Conservation (phyloP, 1,140 invertebrate genomes). For the Liolophura sinensis region DNA sequence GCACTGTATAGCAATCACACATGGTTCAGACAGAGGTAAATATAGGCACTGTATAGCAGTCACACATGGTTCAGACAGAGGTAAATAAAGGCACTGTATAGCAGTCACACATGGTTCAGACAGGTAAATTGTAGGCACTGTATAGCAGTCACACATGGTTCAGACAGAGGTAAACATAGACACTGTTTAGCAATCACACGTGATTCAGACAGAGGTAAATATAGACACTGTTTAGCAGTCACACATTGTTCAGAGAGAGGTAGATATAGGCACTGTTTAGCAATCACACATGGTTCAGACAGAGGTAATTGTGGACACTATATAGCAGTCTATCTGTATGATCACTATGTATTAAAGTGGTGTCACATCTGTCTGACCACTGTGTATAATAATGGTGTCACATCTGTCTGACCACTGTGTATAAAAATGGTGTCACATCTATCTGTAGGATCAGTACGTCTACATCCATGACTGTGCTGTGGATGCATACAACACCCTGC, state of each 20-base stretch:
- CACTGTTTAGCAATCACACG: too few relatives aligned
- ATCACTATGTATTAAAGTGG: too few relatives aligned
- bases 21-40: too few relatives aligned
- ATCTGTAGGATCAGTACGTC: constrained; percentile 86
- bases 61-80: not conserved
- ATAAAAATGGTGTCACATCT: not conserved
- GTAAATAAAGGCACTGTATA: too few relatives aligned
- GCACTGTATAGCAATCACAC: too few relatives aligned
- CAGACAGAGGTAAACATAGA: too few relatives aligned
- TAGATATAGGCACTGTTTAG: constrained; percentile 9
- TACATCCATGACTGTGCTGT: constrained; percentile 86
- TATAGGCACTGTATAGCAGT: not conserved
- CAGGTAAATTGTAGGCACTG: not conserved
- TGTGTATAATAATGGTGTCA: too few relatives aligned
- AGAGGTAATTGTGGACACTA: too few relatives aligned
- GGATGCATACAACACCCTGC: too few relatives aligned
- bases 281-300: too few relatives aligned
- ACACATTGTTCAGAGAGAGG: constrained; percentile 79
- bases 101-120: not conserved
- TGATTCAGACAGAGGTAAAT: not conserved
- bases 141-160: not conserved
- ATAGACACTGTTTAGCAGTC: constrained; percentile 54
- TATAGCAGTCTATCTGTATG: not conserved
- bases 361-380: not conserved
- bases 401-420: not conserved